phyloP scores from a whole-genome alignment of 2,797 vertebrate genomes.

The Hippopotamyrus pictus region DNA sequence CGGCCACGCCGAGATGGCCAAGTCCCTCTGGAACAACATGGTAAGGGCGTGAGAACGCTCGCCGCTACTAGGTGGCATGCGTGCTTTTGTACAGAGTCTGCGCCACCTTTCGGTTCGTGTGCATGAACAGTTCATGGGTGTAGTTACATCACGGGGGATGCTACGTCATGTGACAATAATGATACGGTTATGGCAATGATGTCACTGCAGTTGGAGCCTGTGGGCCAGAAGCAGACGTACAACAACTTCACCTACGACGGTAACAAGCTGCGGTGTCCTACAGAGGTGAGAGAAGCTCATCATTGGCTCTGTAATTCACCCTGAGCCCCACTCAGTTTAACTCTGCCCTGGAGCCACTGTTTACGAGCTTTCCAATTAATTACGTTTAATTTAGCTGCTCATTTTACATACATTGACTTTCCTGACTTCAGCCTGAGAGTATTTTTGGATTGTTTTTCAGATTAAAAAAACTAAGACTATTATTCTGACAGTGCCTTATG shows the following conservation, averaged over 20 bases:
- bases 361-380: not conserved
- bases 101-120: not conserved
- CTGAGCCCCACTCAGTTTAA: not conserved
- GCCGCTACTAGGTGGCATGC: not conserved
- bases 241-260: conserved; percentile 75
- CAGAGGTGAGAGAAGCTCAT: conserved; percentile 50
- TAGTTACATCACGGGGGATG: not conserved
- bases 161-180: conserved; percentile 25
- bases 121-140: not conserved
- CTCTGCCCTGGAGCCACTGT: not conserved
- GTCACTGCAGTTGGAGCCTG: conserved; percentile 75
- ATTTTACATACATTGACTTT: not conserved
- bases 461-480: not conserved
- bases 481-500: not conserved
- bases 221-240: conserved; percentile 73
- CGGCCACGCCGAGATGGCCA: conserved; percentile 80
- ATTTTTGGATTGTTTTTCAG: not conserved
- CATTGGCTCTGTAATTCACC: not conserved
- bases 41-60: conserved; percentile 51
- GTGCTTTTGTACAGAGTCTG: not conserved
- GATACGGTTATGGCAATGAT: not conserved
- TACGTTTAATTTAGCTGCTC: not conserved
- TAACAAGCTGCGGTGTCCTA: conserved; percentile 76
- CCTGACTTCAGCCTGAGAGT: not conserved
- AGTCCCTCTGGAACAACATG: conserved; percentile 91